Evolutionary conservation across 1,140 invertebrate genomes (phyloP), one percentile per base, ranked within the genome.

Genomic region (Trachymyrmex septentrionalis): DNA sequence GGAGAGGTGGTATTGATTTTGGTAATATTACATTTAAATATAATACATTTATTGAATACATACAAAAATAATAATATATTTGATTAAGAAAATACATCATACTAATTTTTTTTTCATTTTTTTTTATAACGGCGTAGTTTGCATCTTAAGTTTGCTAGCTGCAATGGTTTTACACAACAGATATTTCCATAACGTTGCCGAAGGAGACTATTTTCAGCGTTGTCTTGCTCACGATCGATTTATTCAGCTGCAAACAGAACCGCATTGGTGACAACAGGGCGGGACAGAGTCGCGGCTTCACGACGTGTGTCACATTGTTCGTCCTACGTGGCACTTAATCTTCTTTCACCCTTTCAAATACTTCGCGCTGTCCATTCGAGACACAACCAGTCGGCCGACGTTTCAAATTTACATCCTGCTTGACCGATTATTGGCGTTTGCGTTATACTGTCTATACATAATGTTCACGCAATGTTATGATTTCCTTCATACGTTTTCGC

Each of bases 291-390:
- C 63, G 69, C 76, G 73, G 80, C 67, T 78, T 66, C 44, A 44
- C 86, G 67, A 88, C 87, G 61, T 27, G 78, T 85, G 89, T 92
- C 91, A 81, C 67, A 92, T 92, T 92, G 91, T 92, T 86, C 88
- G 61, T 71, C 59, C 59, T 48, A 34, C 21, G 24, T 86, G 61
- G 53, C 88, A 90, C 90, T 92, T 90, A 92, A 92, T 92, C 91
- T 92, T 91, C 57, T 50, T 86, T 67, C 69, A 61, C 16, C 53
- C 66, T 73, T 87, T 30, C 53, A 80, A 81, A 86, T 85, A 73
- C 34, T 73, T 80, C 27, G 44, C 76, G 21, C 73, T 72, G 63
- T 57, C 30, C 30, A 21, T 57, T 71, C 69, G 44, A 53, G 59
- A 73, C 34, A 86, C 27, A 59, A 24, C n/a, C 61, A 7, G 55